Percentiles rank a stretch among this genome's conserved stretches.
These are phyloP conservation scores for Apodemia hepburni DNA, from an alignment of 2,888 invertebrate genomes.

Conservation along the genomic window DNA sequence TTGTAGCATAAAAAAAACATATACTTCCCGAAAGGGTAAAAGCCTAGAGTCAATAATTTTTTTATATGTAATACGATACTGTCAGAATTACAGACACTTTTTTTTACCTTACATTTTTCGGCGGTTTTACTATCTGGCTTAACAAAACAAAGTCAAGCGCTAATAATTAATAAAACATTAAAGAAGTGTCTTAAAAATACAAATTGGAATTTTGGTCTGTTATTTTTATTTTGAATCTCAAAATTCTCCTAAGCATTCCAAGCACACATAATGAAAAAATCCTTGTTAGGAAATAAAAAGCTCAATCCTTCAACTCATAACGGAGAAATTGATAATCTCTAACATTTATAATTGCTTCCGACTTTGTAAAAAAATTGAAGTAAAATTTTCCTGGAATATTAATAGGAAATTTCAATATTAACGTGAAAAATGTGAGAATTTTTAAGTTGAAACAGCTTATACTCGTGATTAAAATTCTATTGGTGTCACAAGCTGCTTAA, in stretches of 20 bases:
- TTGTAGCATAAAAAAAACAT: no score
- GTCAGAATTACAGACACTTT: no score
- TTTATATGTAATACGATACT: no score
- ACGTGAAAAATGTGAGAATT: constrained; percentile 23
- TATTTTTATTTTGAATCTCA: no score
- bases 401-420: constrained; percentile 21
- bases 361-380: constrained; percentile 11
- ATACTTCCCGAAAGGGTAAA: no score
- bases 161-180: no score
- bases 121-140: no score
- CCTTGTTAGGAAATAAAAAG: neutral
- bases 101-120: no score
- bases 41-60: no score
- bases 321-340: constrained; percentile 12
- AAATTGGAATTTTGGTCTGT: no score
- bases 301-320: neutral
- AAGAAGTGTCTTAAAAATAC: no score
- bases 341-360: constrained; percentile 18
- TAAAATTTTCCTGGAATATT: constrained; percentile 14
- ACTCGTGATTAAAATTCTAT: constrained; percentile 27
- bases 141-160: no score
- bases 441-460: constrained; percentile 16
- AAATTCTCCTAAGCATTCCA: neutral
- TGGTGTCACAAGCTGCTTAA: constrained; percentile 17
- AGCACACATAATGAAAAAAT: neutral